phyloP scores from a whole-genome alignment of 2,888 invertebrate species.

The Drosophila acutilabella region DNA sequence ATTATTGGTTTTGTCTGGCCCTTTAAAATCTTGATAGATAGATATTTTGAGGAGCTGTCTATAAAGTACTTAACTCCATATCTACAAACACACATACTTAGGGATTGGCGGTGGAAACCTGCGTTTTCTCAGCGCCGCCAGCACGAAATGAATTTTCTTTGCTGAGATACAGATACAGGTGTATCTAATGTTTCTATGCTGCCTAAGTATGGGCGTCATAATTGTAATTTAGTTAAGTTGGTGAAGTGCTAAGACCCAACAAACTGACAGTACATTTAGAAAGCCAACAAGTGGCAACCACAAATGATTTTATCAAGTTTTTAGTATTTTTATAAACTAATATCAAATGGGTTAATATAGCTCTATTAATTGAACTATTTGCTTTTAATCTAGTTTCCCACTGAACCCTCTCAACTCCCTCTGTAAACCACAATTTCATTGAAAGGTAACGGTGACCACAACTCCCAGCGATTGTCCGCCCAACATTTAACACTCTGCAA shows the following conservation, averaged over 20 bases:
- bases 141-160: constrained; percentile 50
- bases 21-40: constrained; percentile 72
- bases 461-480: background rate
- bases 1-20: constrained; percentile 71
- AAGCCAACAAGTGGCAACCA: constrained; percentile 36
- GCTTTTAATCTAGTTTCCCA: too few relatives aligned
- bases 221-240: constrained; percentile 59
- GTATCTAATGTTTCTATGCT: constrained; percentile 58
- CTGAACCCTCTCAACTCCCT: too few relatives aligned
- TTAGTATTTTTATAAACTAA: background rate
- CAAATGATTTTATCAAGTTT: constrained; percentile 1
- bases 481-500: constrained; percentile 5
- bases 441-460: constrained; percentile 2
- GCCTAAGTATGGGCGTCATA: constrained; percentile 66
- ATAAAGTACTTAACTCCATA: constrained; percentile 39
- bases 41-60: constrained; percentile 51
- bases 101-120: constrained; percentile 38
- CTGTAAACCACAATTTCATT: background rate
- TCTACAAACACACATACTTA: constrained; percentile 5
- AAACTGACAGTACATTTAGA: constrained; percentile 53
- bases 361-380: background rate
- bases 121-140: constrained; percentile 67
- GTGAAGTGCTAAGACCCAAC: constrained; percentile 49
- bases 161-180: constrained; percentile 47
- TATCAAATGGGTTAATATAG: background rate